Percentiles rank a stretch among this genome's conserved stretches.
Evolutionary conservation across 2,113 vertebrate species (phyloP).

Genomic region (Terrapene triunguis): DNA sequence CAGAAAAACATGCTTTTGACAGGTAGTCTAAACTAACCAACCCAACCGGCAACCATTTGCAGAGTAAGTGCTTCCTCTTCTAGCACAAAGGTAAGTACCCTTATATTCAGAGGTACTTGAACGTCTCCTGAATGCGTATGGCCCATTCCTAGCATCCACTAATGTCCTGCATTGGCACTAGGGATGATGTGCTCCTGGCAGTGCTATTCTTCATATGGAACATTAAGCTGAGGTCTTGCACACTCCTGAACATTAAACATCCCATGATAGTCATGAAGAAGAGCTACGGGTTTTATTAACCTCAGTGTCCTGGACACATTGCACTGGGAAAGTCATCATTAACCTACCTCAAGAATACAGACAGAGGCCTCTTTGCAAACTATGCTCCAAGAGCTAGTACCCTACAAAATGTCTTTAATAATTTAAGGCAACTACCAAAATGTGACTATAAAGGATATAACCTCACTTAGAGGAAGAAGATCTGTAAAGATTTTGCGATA

Average conservation of each 20-base stretch:
- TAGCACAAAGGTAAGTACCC: neutral
- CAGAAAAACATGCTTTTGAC: neutral
- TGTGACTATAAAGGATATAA: constrained; percentile 82
- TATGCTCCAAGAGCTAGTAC: constrained; percentile 68
- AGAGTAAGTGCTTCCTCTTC: neutral
- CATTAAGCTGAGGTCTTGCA: constrained; percentile 84
- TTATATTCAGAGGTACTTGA: constrained; percentile 30
- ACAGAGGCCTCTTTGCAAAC: constrained; percentile 73
- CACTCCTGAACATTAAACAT: constrained; percentile 83
- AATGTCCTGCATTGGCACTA: constrained; percentile 66
- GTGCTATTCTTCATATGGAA: constrained; percentile 81
- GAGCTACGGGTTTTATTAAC: constrained; percentile 88
- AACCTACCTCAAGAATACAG: constrained; percentile 83
- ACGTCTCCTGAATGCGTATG: neutral
- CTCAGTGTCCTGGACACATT: constrained; percentile 82
- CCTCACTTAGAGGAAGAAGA: constrained; percentile 74
- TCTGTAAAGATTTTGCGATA: constrained; percentile 75
- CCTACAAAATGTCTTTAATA: constrained; percentile 80
- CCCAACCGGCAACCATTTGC: neutral
- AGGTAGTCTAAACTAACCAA: neutral
- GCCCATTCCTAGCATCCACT: constrained; percentile 59
- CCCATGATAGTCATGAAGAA: constrained; percentile 86
- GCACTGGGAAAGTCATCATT: constrained; percentile 76
- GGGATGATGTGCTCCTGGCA: constrained; percentile 79
- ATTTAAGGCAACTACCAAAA: constrained; percentile 84